phyloP scores from a whole-genome alignment of 2,888 invertebrate genomes.

The Athalia circularis region DNA sequence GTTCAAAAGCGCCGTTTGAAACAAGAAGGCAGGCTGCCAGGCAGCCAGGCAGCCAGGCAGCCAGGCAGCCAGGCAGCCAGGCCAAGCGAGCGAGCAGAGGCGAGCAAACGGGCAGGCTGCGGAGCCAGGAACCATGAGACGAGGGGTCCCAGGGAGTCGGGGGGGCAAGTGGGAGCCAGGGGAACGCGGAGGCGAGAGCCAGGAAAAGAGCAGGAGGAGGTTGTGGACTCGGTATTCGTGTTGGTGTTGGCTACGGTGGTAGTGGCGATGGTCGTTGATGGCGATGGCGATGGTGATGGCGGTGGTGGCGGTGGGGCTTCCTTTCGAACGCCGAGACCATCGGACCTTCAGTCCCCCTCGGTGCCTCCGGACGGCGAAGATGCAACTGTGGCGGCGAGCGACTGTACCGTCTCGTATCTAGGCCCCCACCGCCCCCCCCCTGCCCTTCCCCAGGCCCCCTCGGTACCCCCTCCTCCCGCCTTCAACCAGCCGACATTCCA shows the following conservation, averaged over 20 bases:
- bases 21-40: constrained; percentile 67
- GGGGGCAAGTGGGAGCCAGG: not conserved
- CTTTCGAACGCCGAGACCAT: constrained; percentile 28
- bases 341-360: constrained; percentile 45
- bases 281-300: constrained; percentile 17
- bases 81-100: constrained; percentile 44
- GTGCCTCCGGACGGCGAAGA: constrained; percentile 43
- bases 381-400: constrained; percentile 40
- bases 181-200: constrained; percentile 8
- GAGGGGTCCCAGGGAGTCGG: constrained; percentile 18
- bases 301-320: constrained; percentile 33
- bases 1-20: constrained; percentile 70
- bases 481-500: constrained; percentile 17
- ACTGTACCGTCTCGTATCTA: constrained; percentile 42
- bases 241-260: not conserved
- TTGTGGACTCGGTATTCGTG: not conserved
- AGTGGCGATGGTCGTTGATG: constrained; percentile 16
- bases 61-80: constrained; percentile 47
- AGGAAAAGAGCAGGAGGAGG: constrained; percentile 4
- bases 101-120: no score
- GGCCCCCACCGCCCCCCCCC: constrained; percentile 30
- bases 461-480: constrained; percentile 23
- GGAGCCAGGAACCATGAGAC: no score
- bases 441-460: constrained; percentile 34
- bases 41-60: constrained; percentile 53